Evolutionary conservation across 30 jellyfish, hydroid and myxozoan genomes (phyloP).

Genomic region (Aurelia sp.): DNA sequence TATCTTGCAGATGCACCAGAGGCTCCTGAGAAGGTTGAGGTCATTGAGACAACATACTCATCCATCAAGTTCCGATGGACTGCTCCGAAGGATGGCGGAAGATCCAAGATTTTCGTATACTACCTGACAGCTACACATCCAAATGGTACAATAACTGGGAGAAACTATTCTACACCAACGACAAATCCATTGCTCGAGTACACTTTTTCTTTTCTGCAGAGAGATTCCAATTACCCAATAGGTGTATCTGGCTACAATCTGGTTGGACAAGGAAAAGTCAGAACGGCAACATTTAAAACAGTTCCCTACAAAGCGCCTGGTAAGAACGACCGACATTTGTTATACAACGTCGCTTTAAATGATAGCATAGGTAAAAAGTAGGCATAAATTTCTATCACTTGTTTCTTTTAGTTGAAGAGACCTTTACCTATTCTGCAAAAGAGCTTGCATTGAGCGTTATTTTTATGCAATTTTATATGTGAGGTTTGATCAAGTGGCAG

Average conservation of each 20-base stretch:
- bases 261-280: not conserved
- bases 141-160: not conserved
- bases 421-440: no score
- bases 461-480: no score
- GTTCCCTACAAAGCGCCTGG: conserved; percentile 4
- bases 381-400: no score
- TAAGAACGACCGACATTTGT: not conserved
- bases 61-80: conserved; percentile 1
- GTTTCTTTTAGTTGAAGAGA: no score
- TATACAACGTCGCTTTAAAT: no score
- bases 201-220: not conserved
- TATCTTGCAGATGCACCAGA: not conserved
- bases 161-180: not conserved
- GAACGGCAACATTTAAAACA: not conserved
- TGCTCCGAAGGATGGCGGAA: not conserved
- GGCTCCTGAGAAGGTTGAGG: not conserved
- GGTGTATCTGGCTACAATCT: not conserved
- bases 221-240: not conserved
- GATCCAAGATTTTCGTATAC: not conserved
- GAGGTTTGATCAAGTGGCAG: no score
- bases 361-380: no score
- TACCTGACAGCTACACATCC: not conserved
- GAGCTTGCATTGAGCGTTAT: no score
- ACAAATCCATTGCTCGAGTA: not conserved
- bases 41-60: not conserved